These are phyloP conservation scores for Philantomba maxwellii DNA, from an alignment of 2,113 vertebrate genomes.

Conservation along the genomic window DNA sequence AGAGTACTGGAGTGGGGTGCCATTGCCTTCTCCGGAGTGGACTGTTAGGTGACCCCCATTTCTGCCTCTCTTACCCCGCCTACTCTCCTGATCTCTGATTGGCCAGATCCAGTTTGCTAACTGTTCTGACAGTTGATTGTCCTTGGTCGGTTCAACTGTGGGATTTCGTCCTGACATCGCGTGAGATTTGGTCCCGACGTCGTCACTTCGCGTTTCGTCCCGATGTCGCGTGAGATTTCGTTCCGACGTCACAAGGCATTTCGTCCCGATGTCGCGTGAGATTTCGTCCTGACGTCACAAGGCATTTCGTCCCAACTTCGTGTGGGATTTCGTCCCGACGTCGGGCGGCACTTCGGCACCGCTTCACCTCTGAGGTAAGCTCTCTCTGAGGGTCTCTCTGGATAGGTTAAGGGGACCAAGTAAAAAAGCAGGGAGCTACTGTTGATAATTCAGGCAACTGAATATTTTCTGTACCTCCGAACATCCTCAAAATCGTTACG, in stretches of 20 bases:
- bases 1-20: no score
- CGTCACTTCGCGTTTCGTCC: no score
- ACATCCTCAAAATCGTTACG: background rate
- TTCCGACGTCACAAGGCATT: no score
- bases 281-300: rapidly evolving
- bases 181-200: rapidly evolving
- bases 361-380: background rate
- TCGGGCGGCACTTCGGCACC: rapidly evolving
- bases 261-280: rapidly evolving
- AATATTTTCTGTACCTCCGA: background rate
- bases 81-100: background rate
- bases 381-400: rapidly evolving
- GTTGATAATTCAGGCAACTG: background rate
- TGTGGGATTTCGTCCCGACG: rapidly evolving
- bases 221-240: no score
- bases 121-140: background rate
- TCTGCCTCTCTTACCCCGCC: background rate
- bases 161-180: rapidly evolving
- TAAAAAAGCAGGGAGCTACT: background rate
- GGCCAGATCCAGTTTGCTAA: background rate
- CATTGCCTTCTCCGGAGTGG: no score
- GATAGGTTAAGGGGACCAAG: background rate
- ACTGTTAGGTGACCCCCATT: no score
- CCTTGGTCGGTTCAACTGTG: rapidly evolving
- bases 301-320: rapidly evolving